phyloP scores from a whole-genome alignment of 2,113 vertebrate genomes.

The Gallinago jamesoni region DNA sequence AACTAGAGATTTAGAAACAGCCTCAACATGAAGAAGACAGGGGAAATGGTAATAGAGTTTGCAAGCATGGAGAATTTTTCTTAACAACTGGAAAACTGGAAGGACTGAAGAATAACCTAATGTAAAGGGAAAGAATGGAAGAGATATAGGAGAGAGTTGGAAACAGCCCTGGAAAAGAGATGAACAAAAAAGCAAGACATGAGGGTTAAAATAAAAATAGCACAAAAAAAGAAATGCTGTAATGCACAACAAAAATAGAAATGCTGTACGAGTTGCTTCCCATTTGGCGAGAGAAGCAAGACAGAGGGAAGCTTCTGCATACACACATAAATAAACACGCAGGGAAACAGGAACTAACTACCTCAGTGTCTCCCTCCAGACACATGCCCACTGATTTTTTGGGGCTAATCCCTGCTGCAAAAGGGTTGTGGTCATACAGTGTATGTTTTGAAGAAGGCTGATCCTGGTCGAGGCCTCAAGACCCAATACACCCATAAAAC shows the following conservation, averaged over 20 bases:
- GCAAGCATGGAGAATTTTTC: neutral
- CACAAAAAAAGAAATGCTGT: neutral
- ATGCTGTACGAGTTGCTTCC: neutral
- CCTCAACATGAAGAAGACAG: neutral
- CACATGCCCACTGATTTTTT: neutral
- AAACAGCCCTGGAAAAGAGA: neutral
- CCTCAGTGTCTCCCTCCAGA: neutral
- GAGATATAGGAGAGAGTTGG: neutral
- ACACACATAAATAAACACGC: neutral
- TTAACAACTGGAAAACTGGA: neutral
- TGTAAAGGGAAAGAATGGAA: neutral
- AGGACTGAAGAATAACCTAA: neutral
- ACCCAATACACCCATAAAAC: neutral
- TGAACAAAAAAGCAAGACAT: neutral
- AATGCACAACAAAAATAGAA: neutral
- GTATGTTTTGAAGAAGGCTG: neutral
- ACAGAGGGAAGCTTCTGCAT: neutral
- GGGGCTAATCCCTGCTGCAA: neutral
- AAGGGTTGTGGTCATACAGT: neutral
- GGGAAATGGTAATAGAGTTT: neutral
- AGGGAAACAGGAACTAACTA: neutral
- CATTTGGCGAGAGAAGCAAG: neutral
- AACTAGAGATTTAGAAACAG: neutral
- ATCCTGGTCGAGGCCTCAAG: neutral
- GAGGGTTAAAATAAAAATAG: neutral